Evolutionary conservation across 2,797 vertebrate genomes (phyloP), one percentile per base, ranked within the genome.

Genomic region (Cetoscarus ocellatus): DNA sequence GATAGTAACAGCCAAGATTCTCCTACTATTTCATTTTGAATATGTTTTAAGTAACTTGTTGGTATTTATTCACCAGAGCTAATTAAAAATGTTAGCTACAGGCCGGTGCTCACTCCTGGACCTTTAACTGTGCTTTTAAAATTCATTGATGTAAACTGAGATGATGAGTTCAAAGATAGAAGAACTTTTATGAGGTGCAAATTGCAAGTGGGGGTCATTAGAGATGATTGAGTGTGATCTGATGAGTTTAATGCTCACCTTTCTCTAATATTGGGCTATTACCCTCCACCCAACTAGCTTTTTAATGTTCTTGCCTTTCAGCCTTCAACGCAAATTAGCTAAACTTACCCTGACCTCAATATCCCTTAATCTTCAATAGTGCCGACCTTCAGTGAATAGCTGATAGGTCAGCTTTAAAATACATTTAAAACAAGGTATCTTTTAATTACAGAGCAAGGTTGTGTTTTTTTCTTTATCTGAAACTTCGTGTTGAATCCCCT

Each of bases 261-360:
- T 85, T 86, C 77, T 83, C 68, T 82, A 81, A 87, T 87, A 87
- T 81, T 80, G 79, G 65, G 53, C 76, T 77, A 79, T 85, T 82
- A 86, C 70, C 62, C 78, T 82, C 71, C 34, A 68, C 62, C 60
- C 79, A 77, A 80, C 71, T 73, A 87, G 77, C 60, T 69, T 85
- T 81, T 84, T 85, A 87, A 87, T 86, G 77, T 74, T 67, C 71
- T 69, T 68, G 64, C 69, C 77, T 84, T 65, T 36, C 62, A 86
- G 80, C 77, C 58, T 84, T 81, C 79, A 81, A 82, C 79, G 76
- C 50, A 71, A 77, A 87, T 89, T 81, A 84, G 59, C 77, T 68
- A 85, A 86, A 86, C 75, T 71, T 76, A 86, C 66, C 73, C 54
- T 84, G 76, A 88, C 76, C 78, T 85, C 70, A 85, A 70, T 80